A percentile compares a stretch with the other conserved stretches of the same genome.
Evolutionary conservation across 2,113 vertebrate species (phyloP).

Genomic region (Dunckerocampus dactyliophorus): DNA sequence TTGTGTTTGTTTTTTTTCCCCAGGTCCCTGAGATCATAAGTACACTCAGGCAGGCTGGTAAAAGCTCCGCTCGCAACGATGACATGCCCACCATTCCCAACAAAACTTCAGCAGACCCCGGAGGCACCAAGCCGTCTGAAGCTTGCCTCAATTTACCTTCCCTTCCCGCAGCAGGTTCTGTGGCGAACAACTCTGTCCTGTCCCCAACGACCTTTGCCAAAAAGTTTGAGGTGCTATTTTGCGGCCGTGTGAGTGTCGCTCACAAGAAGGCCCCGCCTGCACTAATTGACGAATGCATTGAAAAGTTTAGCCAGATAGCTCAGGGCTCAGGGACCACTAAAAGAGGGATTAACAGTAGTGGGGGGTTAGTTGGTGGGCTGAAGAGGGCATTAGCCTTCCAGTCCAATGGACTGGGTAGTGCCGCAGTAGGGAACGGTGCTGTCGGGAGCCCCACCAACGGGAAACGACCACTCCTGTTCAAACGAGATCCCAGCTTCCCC

Average conservation of each 20-base stretch:
- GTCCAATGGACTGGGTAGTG: conserved; percentile 34
- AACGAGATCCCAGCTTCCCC: conserved; percentile 78
- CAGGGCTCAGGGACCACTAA: conserved; percentile 45
- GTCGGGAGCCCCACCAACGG: conserved; percentile 67
- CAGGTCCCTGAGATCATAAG: conserved; percentile 96
- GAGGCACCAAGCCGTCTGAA: conserved; percentile 68
- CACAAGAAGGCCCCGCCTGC: conserved; percentile 93
- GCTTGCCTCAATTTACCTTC: conserved; percentile 58
- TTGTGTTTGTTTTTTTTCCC: conserved; percentile 1
- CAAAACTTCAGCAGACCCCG: conserved; percentile 63
- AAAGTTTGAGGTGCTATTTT: conserved; percentile 96
- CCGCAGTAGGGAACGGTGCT: conserved; percentile 20
- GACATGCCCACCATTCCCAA: conserved; percentile 59
- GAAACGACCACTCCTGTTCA: conserved; percentile 73
- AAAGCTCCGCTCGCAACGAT: conserved; percentile 85
- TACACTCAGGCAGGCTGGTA: conserved; percentile 89
- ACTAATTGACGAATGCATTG: conserved; percentile 95
- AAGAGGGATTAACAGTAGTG: conserved; percentile 23
- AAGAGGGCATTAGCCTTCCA: conserved; percentile 68
- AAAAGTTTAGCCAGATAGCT: conserved; percentile 83
- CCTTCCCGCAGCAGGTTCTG: conserved; percentile 54
- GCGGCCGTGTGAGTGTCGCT: conserved; percentile 87
- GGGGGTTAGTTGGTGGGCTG: conserved; percentile 34
- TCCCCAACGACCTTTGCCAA: conserved; percentile 86
- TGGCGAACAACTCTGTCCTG: conserved; percentile 39